A percentile compares a stretch with the other conserved stretches of the same genome.
Conservation (phyloP, 2,888 invertebrate genomes). For the Resseliella maxima region DNA sequence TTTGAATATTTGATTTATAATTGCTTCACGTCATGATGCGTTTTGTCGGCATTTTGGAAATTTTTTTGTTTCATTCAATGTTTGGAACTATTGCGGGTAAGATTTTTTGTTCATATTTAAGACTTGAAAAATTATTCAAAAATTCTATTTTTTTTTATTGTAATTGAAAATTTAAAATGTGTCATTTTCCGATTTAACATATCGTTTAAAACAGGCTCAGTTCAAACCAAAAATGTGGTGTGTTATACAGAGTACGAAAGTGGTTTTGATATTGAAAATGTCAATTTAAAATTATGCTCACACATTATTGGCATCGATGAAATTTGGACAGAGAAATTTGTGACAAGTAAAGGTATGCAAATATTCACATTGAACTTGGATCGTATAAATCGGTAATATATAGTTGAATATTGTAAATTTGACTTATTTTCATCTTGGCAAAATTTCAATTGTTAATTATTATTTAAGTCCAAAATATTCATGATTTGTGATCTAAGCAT, state of each 20-base stretch:
- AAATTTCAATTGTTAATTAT: too few species aligned
- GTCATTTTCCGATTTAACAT: too few species aligned
- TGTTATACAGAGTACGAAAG: neutral
- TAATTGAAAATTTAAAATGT: neutral
- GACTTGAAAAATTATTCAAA: too few species aligned
- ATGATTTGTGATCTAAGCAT: too few species aligned
- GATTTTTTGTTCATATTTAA: too few species aligned
- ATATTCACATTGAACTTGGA: too few species aligned
- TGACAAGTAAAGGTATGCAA: neutral
- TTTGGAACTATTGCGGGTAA: too few species aligned
- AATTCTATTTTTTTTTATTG: too few species aligned
- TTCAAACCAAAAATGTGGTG: neutral
- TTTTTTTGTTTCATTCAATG: neutral
- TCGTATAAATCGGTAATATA: too few species aligned
- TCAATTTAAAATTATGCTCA: neutral
- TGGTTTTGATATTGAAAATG: neutral
- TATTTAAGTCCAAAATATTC: too few species aligned
- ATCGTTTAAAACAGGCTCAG: neutral
- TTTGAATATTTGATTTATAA: neutral
- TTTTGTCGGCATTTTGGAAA: neutral
- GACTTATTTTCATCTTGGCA: too few species aligned
- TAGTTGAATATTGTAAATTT: too few species aligned
- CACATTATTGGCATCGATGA: neutral
- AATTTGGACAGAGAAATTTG: neutral
- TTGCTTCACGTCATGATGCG: neutral